Evolutionary conservation across 2,113 vertebrate genomes (phyloP).

Genomic region (Actenoides lindsayi): DNA sequence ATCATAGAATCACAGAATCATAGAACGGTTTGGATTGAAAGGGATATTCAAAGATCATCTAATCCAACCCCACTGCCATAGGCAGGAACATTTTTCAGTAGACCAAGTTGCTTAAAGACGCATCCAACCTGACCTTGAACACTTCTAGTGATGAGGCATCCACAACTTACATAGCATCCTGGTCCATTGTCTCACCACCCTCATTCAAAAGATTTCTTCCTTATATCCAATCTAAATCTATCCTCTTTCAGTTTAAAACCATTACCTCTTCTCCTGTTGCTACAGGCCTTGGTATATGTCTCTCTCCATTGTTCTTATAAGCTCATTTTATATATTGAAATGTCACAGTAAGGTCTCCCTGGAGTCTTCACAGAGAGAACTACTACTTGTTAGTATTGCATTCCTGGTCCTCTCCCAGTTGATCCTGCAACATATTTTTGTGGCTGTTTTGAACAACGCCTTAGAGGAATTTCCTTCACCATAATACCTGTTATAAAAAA

Average conservation of each 20-base stretch:
- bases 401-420: not conserved
- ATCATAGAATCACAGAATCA: not conserved
- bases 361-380: not conserved
- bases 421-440: not conserved
- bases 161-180: no score
- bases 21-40: not conserved
- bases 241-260: not conserved
- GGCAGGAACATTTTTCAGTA: no score
- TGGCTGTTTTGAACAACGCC: not conserved
- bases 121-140: no score
- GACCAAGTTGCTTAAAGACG: no score
- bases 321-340: not conserved
- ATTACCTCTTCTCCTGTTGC: not conserved
- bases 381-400: not conserved
- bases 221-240: not conserved
- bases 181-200: no score
- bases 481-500: not conserved
- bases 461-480: not conserved
- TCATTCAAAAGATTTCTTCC: not conserved
- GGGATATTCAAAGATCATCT: not conserved
- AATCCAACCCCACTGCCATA: no score
- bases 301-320: not conserved
- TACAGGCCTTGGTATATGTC: not conserved
- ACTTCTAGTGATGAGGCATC: no score
- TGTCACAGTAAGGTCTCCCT: not conserved